Evolutionary conservation across 2,113 vertebrate species (phyloP), one percentile per base, ranked within the genome.

Genomic region (Pachyramphus minor): DNA sequence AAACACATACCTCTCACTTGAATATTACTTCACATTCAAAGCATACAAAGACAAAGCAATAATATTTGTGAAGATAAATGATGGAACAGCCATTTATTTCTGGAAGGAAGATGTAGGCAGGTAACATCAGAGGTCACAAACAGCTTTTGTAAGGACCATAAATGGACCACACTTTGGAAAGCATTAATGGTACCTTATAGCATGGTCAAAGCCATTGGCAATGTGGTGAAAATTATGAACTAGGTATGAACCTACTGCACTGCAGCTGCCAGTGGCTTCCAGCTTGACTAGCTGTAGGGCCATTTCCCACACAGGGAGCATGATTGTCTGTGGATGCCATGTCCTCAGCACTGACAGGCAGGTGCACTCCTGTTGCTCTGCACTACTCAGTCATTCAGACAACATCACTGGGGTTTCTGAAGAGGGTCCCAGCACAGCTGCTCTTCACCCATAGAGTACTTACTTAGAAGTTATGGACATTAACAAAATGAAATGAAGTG

Each of bases 371-470:
- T 10, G 8, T 6, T 73, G 66, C 15, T 72, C 49, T 64, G 44
- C 15, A 1, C 7, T 31, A 25, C 67, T 60, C 3, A 4, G 0
- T 41, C 56, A 37, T 4, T 24, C 68, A 56, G 41, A 56, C 31
- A 73, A 4, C 33, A 35, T 5, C 53, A 39, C 37, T 37, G 59
- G 17, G 21, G 30, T 77, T 67, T 67, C 76, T 63, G 56, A 78
- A 82, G 58, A 71, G 39, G 41, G 55, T 83, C 63, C 76, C 37
- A 31, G 6, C 35, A 50, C 42, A 78, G 69, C 42, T 92, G 42
- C n/a, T 87, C 5, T 49, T 53, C 45, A 64, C 53, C 35, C 2
- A 0, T 18, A 64, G 25, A 58, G n/a, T 0, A 0, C 72, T 68
- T 14, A 5, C 59, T 83, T 92, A 7, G 16, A 25, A 18, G 31